These are phyloP conservation scores for Drosophila monieri DNA, from an alignment of 2,888 invertebrate genomes.

Conservation along the genomic window DNA sequence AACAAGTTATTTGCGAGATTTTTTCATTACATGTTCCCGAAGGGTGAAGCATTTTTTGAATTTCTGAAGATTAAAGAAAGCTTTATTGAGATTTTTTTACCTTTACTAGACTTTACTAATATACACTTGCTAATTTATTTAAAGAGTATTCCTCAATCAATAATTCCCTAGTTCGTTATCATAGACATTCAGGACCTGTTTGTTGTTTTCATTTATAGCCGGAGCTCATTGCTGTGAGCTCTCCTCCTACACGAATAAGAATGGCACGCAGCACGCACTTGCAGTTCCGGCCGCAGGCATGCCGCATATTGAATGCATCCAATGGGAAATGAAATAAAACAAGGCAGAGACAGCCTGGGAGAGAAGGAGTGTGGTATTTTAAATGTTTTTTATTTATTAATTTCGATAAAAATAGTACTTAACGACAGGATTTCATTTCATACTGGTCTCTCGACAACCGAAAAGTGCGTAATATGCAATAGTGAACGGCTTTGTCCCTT, in stretches of 20 bases:
- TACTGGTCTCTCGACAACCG: not conserved
- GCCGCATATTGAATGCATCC: constrained; percentile 17
- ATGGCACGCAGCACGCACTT: constrained; percentile 9
- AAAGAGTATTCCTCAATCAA: constrained; percentile 1
- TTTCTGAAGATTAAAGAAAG: not conserved
- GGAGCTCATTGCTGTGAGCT: constrained; percentile 14
- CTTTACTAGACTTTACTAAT: too few species aligned
- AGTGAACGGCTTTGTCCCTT: constrained; percentile 23
- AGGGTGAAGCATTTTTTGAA: not conserved
- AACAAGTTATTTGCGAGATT: constrained; percentile 31
- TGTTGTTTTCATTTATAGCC: constrained; percentile 33
- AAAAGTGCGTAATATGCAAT: not conserved
- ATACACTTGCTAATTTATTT: not conserved
- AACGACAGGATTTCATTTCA: constrained; percentile 18
- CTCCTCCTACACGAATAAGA: constrained; percentile 4
- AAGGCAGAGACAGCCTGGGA: not conserved
- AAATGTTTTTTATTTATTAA: constrained; percentile 34
- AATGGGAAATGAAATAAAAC: constrained; percentile 30
- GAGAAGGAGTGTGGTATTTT: not conserved
- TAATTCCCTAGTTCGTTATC: not conserved
- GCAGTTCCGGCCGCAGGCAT: constrained; percentile 19
- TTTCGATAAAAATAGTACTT: constrained; percentile 26
- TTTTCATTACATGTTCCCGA: not conserved
- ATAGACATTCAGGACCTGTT: constrained; percentile 10
- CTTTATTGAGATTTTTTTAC: too few species aligned